phyloP scores from a whole-genome alignment of 1,140 invertebrate genomes.

The Ylistrum balloti region DNA sequence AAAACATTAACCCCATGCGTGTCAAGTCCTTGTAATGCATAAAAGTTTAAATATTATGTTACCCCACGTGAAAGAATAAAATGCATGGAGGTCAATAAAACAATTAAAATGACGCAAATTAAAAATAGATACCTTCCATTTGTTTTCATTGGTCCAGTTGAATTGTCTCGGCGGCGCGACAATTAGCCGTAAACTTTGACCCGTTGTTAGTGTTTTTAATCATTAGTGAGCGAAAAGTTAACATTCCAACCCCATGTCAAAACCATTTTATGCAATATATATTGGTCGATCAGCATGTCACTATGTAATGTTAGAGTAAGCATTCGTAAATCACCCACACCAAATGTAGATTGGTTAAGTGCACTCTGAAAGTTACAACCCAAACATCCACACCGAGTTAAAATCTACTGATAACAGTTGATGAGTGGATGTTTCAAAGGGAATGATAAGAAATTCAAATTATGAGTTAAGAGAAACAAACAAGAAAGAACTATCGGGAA shows the following conservation, averaged over 20 bases:
- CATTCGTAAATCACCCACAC: background rate
- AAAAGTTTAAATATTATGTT: background rate
- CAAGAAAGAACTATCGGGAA: background rate
- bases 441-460: background rate
- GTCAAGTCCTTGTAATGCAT: background rate
- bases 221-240: constrained; percentile 19
- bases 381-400: background rate
- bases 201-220: background rate
- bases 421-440: background rate
- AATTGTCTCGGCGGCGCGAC: background rate
- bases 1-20: background rate
- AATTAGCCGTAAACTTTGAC: background rate
- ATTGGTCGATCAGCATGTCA: background rate
- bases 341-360: background rate
- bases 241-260: background rate
- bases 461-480: background rate
- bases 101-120: background rate
- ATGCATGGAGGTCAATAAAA: background rate
- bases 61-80: background rate
- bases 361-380: background rate
- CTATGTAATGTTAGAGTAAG: background rate
- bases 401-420: background rate
- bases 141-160: background rate
- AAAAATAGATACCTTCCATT: background rate
- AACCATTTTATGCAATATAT: background rate